Conservation (phyloP, 2,113 vertebrate genomes). For the Bubalus kerabau region DNA sequence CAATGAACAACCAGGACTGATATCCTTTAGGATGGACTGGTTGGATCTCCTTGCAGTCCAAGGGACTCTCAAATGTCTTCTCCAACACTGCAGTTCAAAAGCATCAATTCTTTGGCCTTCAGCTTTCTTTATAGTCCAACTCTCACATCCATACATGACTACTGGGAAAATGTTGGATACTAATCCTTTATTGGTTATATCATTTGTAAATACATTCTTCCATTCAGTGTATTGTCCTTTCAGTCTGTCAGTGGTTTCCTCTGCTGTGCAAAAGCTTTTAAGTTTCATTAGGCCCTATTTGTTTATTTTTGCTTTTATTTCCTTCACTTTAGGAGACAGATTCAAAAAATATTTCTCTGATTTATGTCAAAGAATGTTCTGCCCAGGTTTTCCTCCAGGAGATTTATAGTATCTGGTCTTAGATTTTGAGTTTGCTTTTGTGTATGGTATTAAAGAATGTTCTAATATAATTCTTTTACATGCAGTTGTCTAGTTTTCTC, state of each 20-base stretch:
- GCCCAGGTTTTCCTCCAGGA: neutral
- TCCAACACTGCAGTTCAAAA: neutral
- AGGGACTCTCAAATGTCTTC: neutral
- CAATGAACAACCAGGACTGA: neutral
- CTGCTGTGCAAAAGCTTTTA: neutral
- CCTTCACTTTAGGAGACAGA: neutral
- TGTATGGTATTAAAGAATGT: neutral
- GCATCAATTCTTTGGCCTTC: neutral
- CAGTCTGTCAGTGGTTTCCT: neutral
- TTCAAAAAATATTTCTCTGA: neutral
- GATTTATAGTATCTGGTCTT: neutral
- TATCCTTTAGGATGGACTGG: neutral
- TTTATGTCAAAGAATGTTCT: neutral
- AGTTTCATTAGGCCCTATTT: neutral
- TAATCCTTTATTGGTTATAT: neutral
- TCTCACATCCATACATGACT: neutral
- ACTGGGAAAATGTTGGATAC: neutral
- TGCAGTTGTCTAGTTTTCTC: neutral
- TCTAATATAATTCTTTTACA: neutral
- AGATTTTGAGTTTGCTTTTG: neutral
- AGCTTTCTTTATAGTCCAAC: neutral
- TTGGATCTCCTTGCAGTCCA: neutral
- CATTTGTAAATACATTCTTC: neutral
- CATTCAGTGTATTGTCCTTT: neutral
- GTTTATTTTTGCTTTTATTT: neutral